Base-by-base conservation (phyloP, 2,888 invertebrate species). In the Hemistola chrysoprasaria region DNA sequence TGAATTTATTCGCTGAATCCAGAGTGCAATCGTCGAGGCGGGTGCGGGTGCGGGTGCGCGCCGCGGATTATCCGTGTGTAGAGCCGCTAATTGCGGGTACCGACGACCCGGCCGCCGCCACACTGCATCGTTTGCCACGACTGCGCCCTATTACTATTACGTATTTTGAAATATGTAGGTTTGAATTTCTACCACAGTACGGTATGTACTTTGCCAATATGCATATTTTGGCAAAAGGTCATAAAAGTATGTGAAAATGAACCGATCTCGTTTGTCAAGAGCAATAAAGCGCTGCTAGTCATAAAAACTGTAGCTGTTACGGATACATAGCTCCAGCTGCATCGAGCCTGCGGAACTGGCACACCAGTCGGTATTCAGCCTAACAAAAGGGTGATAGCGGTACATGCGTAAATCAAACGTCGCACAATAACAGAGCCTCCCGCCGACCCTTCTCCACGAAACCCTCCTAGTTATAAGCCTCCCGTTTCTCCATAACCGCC, bases 311-410 rank as follows among this genome's bases (percentile, higher is more conserved):
- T 49, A 39, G 41, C 35, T 32, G 44, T 40, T 27, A 22, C 23
- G 35, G 42, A 33, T 43, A 45, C 33, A 41, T 31, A 30, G 32
- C 32, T 40, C 62, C 62, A 63, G 67, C 62, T 79, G 78, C 79
- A 74, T 68, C 66, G 65, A 73, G 71, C 69, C 63, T 62, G 66
- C 79, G 78, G 79, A 79, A 81, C 78, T 75, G 75, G 80, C 76
- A 81, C 80, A 81, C 77, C 79, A 83, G 82, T 78, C 78, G 75
- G 83, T 78, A 79, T 82, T 78, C 82, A 77, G 71, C 69, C 77
- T 76, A 84, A 87, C 87, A 87, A 86, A 84, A 84, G 87, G 86
- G 84, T 84, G 86, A 86, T 85, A 85, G 84, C 85, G 78, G 80
- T 82, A 72, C 81, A 81, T 86, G 83, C 85, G 86, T 87, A 87